A percentile compares a stretch with the other conserved stretches of the same genome.
phyloP scores from a whole-genome alignment of 2,888 invertebrate species.

The Tethea ocularis region DNA sequence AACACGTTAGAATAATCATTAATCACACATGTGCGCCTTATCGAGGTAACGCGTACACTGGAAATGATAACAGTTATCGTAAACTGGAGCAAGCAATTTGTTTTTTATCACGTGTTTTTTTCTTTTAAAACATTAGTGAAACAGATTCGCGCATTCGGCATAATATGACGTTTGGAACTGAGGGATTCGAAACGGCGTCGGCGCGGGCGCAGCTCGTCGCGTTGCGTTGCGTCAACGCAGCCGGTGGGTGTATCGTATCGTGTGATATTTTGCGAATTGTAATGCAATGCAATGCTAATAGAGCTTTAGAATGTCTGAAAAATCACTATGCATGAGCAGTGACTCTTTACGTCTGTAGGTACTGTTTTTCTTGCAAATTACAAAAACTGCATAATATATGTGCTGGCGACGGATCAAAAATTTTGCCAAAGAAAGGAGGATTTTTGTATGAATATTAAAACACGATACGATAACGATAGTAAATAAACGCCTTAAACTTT shows the following conservation, averaged over 20 bases:
- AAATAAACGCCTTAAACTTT: too few species aligned
- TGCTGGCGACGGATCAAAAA: too few species aligned
- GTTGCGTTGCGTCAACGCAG: constrained; percentile 20
- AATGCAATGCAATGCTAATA: constrained; percentile 8
- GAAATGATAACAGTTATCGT: constrained; percentile 1
- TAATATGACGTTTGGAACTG: constrained; percentile 37
- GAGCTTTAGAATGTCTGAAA: constrained; percentile 14
- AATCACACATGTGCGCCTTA: constrained; percentile 3
- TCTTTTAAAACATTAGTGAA: constrained; percentile 24
- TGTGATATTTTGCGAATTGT: constrained; percentile 16
- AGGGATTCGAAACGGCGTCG: constrained; percentile 14
- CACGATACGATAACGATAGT: too few species aligned
- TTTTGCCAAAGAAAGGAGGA: too few species aligned
- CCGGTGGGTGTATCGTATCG: constrained; percentile 14
- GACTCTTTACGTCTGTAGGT: not conserved
- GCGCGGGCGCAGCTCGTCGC: constrained; percentile 9
- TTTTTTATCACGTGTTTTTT: constrained; percentile 36
- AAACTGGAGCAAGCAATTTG: not conserved
- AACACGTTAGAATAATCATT: constrained; percentile 1
- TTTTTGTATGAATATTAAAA: too few species aligned
- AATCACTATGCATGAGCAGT: not conserved
- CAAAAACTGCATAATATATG: too few species aligned
- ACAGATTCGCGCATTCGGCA: constrained; percentile 38
- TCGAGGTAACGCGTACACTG: not conserved
- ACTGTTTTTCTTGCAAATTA: not conserved